Conservation (phyloP, 2,797 vertebrate species). For the Phrynocephalus guinanensis region DNA sequence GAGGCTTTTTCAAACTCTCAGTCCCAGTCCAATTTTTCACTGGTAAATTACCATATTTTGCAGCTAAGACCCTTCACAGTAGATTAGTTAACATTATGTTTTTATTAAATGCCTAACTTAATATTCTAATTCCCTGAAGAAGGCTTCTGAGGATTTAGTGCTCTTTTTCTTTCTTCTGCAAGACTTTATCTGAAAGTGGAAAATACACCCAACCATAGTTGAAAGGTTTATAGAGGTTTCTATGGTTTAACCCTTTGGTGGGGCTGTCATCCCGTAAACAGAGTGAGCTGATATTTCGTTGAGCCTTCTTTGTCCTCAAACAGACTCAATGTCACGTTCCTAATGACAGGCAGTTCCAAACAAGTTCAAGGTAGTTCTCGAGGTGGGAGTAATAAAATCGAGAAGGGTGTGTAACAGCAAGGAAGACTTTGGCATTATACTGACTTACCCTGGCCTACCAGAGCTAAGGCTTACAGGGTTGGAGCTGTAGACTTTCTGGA, state of each 20-base stretch:
- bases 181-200: conserved; percentile 48
- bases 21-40: conserved; percentile 60
- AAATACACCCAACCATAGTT: conserved; percentile 56
- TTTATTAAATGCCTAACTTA: conserved; percentile 71
- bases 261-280: conserved; percentile 59
- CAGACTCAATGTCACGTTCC: conserved; percentile 54
- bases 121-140: conserved; percentile 71
- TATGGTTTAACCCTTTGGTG: conserved; percentile 59
- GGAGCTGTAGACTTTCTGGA: too few species aligned
- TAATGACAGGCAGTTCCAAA: conserved; percentile 57
- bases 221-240: conserved; percentile 67
- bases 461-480: too few species aligned
- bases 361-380: background rate
- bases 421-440: too few species aligned
- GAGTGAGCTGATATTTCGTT: conserved; percentile 55
- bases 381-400: background rate
- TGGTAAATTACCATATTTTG: conserved; percentile 54
- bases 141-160: conserved; percentile 64
- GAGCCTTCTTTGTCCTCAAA: conserved; percentile 44
- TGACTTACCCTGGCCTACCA: too few species aligned
- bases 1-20: conserved; percentile 51
- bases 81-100: conserved; percentile 73
- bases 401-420: too few species aligned
- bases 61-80: conserved; percentile 67
- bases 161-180: conserved; percentile 45